Conservation (phyloP, 2,113 vertebrate species). For the Caloenas nicobarica region DNA sequence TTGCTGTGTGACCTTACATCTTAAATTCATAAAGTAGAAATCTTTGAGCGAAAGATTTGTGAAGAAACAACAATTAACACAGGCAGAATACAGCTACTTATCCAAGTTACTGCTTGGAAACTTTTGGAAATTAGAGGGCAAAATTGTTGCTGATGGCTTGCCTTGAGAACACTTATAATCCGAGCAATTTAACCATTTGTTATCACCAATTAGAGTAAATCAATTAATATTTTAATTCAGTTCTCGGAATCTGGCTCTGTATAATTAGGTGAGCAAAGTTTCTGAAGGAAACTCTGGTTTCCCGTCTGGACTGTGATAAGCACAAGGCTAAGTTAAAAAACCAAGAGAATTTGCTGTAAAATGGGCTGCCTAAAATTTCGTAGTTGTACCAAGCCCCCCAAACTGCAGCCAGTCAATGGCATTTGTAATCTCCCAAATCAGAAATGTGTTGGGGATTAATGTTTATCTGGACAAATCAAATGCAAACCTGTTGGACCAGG, state of each 20-base stretch:
- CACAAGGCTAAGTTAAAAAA: not conserved
- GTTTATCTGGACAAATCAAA: not conserved
- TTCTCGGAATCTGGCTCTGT: not conserved
- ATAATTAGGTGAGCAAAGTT: not conserved
- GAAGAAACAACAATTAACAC: not conserved
- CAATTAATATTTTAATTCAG: not conserved
- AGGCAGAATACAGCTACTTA: not conserved
- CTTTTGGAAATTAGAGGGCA: not conserved
- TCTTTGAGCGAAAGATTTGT: not conserved
- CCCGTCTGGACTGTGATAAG: not conserved
- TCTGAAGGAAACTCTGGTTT: not conserved
- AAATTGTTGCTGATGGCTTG: not conserved
- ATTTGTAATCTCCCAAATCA: not conserved
- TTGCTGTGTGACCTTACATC: not conserved
- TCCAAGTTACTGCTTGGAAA: not conserved
- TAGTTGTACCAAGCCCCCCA: fast-evolving
- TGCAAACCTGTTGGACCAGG: not conserved
- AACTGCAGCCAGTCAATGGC: too few relatives aligned
- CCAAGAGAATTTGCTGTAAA: not conserved
- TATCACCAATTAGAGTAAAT: not conserved
- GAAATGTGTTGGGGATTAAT: not conserved
- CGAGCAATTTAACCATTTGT: not conserved
- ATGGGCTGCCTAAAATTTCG: not conserved
- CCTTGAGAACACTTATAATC: not conserved
- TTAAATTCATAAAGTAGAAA: not conserved